Conservation (phyloP, 2,797 vertebrate species). For the Muraenolepis orangiensis region DNA sequence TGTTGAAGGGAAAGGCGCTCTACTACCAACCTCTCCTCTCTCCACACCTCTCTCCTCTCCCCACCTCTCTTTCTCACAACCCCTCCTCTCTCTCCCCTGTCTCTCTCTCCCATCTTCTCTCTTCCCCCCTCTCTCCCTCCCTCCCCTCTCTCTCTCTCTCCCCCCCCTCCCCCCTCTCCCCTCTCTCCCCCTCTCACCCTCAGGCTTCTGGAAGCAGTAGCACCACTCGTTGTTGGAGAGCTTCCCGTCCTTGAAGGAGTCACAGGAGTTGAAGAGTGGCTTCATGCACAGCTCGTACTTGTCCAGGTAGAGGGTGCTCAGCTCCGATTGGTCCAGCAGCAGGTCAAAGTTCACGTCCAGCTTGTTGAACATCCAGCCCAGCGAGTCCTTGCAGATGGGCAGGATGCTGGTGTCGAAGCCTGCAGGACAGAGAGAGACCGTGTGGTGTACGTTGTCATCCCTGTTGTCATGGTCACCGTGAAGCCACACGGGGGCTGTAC, state of each 20-base stretch:
- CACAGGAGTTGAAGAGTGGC: constrained; percentile 95
- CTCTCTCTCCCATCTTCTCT: not conserved
- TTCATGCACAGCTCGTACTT: constrained; percentile 95
- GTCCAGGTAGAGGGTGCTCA: constrained; percentile 93
- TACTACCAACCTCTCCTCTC: not conserved
- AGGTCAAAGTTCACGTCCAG: constrained; percentile 98
- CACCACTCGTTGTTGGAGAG: constrained; percentile 99
- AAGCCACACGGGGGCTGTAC: constrained; percentile 27
- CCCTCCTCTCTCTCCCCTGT: too few relatives aligned
- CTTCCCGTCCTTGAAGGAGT: constrained; percentile 96
- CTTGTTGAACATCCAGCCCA: constrained; percentile 99
- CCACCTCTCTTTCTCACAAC: too few relatives aligned
- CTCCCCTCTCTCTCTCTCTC: not conserved
- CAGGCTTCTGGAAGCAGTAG: constrained; percentile 90
- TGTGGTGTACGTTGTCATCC: not conserved
- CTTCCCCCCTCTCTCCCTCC: not conserved
- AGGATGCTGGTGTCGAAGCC: constrained; percentile 97
- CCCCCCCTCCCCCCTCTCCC: not conserved
- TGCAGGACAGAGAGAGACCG: constrained; percentile 48
- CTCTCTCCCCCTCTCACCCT: not conserved
- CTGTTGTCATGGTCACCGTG: not conserved
- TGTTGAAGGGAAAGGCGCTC: too few relatives aligned
- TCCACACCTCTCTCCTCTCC: not conserved
- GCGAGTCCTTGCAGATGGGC: constrained; percentile 95
- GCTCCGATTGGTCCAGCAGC: constrained; percentile 91